These are phyloP conservation scores for Heliconius melpomene DNA, from an alignment of 1,140 invertebrate genomes.

Conservation along the genomic window DNA sequence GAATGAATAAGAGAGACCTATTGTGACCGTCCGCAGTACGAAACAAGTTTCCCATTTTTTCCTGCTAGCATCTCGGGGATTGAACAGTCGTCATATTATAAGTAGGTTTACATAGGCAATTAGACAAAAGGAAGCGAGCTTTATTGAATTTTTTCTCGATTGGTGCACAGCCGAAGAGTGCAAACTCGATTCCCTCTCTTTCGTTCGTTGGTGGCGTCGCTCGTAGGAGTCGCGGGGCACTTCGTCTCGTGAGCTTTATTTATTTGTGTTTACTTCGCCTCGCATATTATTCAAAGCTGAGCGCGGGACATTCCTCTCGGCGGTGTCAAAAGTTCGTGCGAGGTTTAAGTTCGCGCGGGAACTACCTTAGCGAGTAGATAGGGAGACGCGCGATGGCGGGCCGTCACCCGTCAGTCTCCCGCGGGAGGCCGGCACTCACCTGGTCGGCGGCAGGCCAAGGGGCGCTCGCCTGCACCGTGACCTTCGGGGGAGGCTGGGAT, in stretches of 20 bases:
- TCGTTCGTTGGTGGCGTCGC: conserved; percentile 52
- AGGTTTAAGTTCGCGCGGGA: conserved; percentile 47
- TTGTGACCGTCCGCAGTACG: conserved; percentile 14
- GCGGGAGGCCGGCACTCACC: conserved; percentile 27
- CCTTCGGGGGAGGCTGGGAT: conserved; percentile 78
- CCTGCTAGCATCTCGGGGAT: conserved; percentile 53
- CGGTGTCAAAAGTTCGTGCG: conserved; percentile 30
- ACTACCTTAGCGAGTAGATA: neutral
- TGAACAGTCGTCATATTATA: conserved; percentile 60
- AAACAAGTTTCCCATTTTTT: conserved; percentile 56
- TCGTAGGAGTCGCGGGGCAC: conserved; percentile 33
- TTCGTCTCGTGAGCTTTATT: conserved; percentile 56
- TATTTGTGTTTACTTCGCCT: conserved; percentile 57
- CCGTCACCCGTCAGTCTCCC: conserved; percentile 44
- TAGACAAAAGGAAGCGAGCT: conserved; percentile 76
- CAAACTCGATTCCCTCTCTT: conserved; percentile 66
- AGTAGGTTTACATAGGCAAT: conserved; percentile 74
- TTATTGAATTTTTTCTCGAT: conserved; percentile 80
- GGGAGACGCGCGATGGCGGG: neutral
- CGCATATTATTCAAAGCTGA: conserved; percentile 9
- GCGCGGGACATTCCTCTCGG: conserved; percentile 22
- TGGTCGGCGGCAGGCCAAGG: conserved; percentile 65
- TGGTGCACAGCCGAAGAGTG: conserved; percentile 76
- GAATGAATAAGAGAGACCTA: conserved; percentile 9
- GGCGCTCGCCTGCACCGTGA: conserved; percentile 67